These are phyloP conservation scores for Channallabes apus DNA, from an alignment of 2,797 vertebrate species.

Conservation along the genomic window DNA sequence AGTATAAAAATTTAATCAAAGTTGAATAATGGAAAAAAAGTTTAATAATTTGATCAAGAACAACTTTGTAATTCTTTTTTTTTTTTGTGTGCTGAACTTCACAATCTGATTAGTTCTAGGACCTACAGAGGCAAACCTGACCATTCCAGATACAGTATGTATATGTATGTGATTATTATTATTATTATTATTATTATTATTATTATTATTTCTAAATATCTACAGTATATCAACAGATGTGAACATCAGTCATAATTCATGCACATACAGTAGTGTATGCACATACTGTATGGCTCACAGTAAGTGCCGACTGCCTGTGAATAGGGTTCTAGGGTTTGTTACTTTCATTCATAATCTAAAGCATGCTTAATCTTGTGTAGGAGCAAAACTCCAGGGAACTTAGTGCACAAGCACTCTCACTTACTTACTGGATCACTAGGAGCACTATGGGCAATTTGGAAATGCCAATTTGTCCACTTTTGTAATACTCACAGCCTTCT, in stretches of 20 bases:
- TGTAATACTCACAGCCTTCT: too few relatives aligned
- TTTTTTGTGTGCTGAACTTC: neutral
- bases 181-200: neutral
- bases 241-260: neutral
- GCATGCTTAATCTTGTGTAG: too few relatives aligned
- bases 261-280: neutral
- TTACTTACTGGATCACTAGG: too few relatives aligned
- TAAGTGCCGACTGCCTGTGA: too few relatives aligned
- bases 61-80: neutral
- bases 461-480: too few relatives aligned
- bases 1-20: conserved; percentile 32
- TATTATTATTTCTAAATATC: neutral
- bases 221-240: neutral
- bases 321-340: too few relatives aligned
- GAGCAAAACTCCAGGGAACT: too few relatives aligned
- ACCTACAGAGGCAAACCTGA: neutral
- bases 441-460: too few relatives aligned
- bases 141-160: neutral
- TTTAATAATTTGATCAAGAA: neutral
- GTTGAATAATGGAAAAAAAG: conserved; percentile 1
- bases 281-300: too few relatives aligned
- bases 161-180: neutral
- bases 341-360: too few relatives aligned
- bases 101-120: neutral
- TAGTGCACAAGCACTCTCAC: too few relatives aligned